Conservation (phyloP, 2,888 invertebrate genomes). For the Nysson spinosus region DNA sequence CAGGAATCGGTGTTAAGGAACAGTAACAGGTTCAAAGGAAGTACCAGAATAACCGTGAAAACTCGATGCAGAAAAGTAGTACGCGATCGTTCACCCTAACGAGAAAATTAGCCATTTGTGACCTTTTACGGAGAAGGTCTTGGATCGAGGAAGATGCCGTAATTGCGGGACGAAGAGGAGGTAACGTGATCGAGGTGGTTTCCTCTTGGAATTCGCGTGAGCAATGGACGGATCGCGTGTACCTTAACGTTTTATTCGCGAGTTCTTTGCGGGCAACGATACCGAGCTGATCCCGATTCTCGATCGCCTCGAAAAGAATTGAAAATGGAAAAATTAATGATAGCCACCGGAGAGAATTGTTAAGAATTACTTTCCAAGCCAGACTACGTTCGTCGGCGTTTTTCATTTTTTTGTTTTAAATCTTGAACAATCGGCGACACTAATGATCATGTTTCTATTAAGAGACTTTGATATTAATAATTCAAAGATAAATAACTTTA, state of each 20-base stretch:
- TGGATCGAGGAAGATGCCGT: conserved; percentile 8
- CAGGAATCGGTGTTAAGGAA: no score
- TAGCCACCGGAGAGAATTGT: not conserved
- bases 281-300: conserved; percentile 1
- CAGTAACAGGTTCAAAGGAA: no score
- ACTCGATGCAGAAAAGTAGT: no score
- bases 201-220: conserved; percentile 31
- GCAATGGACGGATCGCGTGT: conserved; percentile 47
- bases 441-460: no score
- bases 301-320: not conserved
- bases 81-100: conserved; percentile 44
- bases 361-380: no score
- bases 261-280: conserved; percentile 1
- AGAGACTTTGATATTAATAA: no score
- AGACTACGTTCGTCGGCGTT: no score
- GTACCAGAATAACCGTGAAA: no score
- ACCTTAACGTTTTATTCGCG: not conserved
- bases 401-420: no score
- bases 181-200: not conserved
- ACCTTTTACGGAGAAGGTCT: conserved; percentile 32
- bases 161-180: conserved; percentile 23
- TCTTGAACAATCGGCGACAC: no score
- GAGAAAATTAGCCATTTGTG: conserved; percentile 53
- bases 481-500: not conserved
- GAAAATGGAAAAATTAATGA: not conserved